A percentile compares a stretch with the other conserved stretches of the same genome.
Conservation (phyloP, 2,888 invertebrate species). For the Scaptomyza tumidula region DNA sequence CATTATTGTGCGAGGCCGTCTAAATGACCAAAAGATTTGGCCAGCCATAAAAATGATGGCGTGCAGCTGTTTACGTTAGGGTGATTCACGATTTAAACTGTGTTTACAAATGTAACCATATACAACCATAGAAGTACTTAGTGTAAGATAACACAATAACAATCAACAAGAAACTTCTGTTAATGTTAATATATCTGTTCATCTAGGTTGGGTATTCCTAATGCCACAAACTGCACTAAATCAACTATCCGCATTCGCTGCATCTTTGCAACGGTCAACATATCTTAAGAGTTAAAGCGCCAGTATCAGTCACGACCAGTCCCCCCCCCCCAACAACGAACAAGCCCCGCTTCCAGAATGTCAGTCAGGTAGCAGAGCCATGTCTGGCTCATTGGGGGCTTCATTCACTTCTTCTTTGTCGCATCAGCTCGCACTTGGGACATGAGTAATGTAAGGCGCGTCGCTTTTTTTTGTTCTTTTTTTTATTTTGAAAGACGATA, state of each 20-base stretch:
- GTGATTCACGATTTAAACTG: constrained; percentile 34
- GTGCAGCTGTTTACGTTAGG: constrained; percentile 36
- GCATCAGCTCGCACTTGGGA: constrained; percentile 31
- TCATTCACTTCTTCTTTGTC: constrained; percentile 49
- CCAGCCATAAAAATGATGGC: constrained; percentile 29
- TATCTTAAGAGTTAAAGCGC: constrained; percentile 21
- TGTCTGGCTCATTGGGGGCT: constrained; percentile 12
- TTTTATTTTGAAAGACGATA: constrained; percentile 64
- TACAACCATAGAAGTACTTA: too few relatives aligned
- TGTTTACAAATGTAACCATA: not conserved
- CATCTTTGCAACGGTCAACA: constrained; percentile 1
- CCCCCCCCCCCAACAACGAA: too few relatives aligned
- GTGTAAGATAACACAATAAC: too few relatives aligned
- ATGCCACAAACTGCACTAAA: constrained; percentile 14
- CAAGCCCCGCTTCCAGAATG: not conserved
- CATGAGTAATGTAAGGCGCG: constrained; percentile 69
- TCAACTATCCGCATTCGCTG: constrained; percentile 5
- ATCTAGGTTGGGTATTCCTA: constrained; percentile 31
- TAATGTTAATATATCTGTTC: not conserved
- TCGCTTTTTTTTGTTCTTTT: constrained; percentile 15
- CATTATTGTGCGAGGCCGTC: constrained; percentile 28
- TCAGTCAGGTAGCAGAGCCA: constrained; percentile 28
- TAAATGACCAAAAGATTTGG: constrained; percentile 57
- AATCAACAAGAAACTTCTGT: too few relatives aligned
- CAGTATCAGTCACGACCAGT: not conserved